Base-by-base conservation (phyloP, 2,797 vertebrate genomes). In the Numenius phaeopus region DNA sequence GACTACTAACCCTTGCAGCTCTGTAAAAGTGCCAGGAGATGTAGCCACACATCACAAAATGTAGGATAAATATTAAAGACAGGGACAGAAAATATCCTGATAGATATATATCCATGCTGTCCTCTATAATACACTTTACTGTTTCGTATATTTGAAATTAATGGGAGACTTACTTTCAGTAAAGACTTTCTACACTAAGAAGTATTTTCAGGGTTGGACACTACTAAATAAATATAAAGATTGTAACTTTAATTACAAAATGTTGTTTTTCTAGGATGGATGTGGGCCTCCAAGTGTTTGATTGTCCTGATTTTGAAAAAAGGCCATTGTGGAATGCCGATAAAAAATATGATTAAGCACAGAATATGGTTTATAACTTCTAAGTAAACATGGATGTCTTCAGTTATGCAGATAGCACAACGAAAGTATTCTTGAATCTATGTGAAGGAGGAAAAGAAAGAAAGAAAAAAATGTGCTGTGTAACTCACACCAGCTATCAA, bases 401-500 rank as follows among this genome's bases (percentile, higher is more conserved):
- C 62, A 73, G 47, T 46, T 79, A 37, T n/a, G 29, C 34, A 84
- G 71, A 44, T 15, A 72, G 10, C 17, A 50, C 44, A 87, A 7
- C 14, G 7, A 66, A 92, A 87, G 21, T 72, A 58, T 84, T 66
- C 32, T 65, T 76, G 71, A 76, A 92, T 72, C 21, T 62, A 34
- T 4, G 0, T 42, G 75, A 70, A 73, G 21, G 16, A 67, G 29
- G 9, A 65, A 55, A 83, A 57, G 13, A 64, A 67, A 55, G 26
- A 90, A 83, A 55, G 14, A 85, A 83, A 70, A 21, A 87, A 66
- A 64, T 21, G 16, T 62, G 34, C 26, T 83, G 29, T 30, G 75
- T 83, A 76, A 88, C 86, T 85, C 88, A 40, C 14, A 75, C 4
- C 23, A 88, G 34, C 82, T 94, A 64, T 94, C 91, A 91, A 66